A percentile compares a stretch with the other conserved stretches of the same genome.
Evolutionary conservation across 2,888 invertebrate genomes (phyloP).

Genomic region (Sinelater perroti): DNA sequence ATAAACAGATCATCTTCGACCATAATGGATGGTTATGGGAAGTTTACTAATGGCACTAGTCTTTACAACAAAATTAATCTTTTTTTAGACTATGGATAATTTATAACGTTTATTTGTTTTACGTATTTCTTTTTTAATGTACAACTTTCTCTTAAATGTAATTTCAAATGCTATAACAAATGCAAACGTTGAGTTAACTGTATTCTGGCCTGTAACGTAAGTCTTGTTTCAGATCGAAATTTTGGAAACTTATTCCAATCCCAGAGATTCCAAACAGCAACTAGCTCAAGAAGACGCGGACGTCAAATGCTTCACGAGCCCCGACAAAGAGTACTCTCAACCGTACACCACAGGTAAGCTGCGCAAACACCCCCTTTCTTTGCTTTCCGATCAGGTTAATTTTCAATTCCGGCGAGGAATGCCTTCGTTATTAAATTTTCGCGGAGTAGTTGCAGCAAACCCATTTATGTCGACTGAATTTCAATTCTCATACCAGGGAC

Average conservation of each 20-base stretch:
- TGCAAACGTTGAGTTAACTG: not conserved
- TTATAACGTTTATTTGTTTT: too few relatives aligned
- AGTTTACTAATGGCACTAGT: too few relatives aligned
- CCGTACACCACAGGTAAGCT: constrained; percentile 65
- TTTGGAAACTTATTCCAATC: constrained; percentile 78
- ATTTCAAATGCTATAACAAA: not conserved
- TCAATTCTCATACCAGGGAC: not conserved
- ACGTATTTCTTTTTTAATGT: too few relatives aligned
- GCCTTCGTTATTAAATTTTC: constrained; percentile 4
- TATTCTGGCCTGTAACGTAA: too few relatives aligned
- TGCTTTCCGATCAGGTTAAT: too few relatives aligned
- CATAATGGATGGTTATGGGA: too few relatives aligned
- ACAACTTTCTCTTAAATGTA: not conserved
- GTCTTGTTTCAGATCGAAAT: constrained; percentile 71
- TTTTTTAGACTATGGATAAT: too few relatives aligned
- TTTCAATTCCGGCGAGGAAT: not conserved
- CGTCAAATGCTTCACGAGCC: constrained; percentile 62
- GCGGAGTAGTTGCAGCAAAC: constrained; percentile 4
- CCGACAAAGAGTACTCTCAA: constrained; percentile 66
- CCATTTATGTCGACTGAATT: constrained; percentile 6
- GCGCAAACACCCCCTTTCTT: too few relatives aligned
- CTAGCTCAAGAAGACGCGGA: constrained; percentile 59
- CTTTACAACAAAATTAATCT: too few relatives aligned
- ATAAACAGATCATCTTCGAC: too few relatives aligned
- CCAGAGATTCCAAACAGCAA: constrained; percentile 68